Evolutionary conservation across 2,888 invertebrate genomes (phyloP), one percentile per base, ranked within the genome.

Genomic region (Glaucopsyche alexis): DNA sequence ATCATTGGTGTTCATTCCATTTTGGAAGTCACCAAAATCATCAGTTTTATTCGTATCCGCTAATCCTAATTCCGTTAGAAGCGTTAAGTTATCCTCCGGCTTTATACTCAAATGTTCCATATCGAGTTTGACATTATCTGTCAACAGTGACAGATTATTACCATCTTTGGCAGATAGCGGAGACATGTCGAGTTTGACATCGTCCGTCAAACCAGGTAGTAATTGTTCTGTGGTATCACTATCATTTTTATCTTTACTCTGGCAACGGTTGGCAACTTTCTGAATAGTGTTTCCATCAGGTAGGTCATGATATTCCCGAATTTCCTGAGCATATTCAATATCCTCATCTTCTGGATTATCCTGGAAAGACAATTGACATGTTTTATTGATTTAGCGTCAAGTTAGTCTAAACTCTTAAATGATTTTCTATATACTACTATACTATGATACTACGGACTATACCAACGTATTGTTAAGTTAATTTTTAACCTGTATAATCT

Each of bases 1-100:
- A 71, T 85, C 85, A 55, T 81, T 85, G 1, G 84, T 38, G 69
- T 86, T 85, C 70, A 85, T 74, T 1, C 91, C 92, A 76, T 91
- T 90, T 75, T 93, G 93, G 67, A 91, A 93, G 8, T 91, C 91
- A 0, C 92, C 92, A 77, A 93, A 93, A 71, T 93, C 92, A 40
- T 86, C 83, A 2, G 73, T 72, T 9, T 80, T 76, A n/a, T 88
- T 88, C 0, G 94, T 89, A 74, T 94, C 94, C 0, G 91, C 93
- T 45, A 95, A 79, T 0, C 95, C 95, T 11, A 95, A 82, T 79
- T 95, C 95, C 55, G 94, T 93, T 72, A 95, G 81, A 38, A 95
- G 85, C 64, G 87, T 86, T 74, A 93, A 76, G 77, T 91, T 90
- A 73, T 80, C 77, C 77, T 74, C 69, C 0, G 47, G 69, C 14